Evolutionary conservation across 2,113 vertebrate genomes (phyloP), one percentile per base, ranked within the genome.

Genomic region (zebrafish (Danio rerio)): DNA sequence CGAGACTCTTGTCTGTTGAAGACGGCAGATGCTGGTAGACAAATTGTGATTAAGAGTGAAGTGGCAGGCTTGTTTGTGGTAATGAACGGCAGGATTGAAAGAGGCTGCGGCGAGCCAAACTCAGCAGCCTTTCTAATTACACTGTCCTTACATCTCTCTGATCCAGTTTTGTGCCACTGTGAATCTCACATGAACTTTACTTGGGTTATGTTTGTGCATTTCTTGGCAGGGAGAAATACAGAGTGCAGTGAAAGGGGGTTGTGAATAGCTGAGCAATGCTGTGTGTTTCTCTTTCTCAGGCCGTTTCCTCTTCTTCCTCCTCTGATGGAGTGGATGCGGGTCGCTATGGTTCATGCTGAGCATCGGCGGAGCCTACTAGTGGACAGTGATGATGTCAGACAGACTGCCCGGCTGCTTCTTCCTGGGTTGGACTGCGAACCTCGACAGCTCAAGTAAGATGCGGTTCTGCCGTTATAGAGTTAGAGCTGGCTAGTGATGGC

Each of bases 301-400:
- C 96, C 95, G 5, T 96, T 97, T 90, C 91, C 97, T 93, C 93
- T 98, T 55, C 94, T 96, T 70, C 97, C 96, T 0, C 97, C 97
- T 0, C 94, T 98, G 86, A 95, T 97, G 95, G 97, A 98, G 88
- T 99, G 97, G 97, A 97, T 98, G 94, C 87, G 96, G 0, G 95
- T 98, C 43, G 95, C 96, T 12, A 94, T 96, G 89, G 96, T 97
- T 0, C 97, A 97, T 0, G 95, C 97, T 0, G 97, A 98, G 82
- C 97, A 98, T 90, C 96, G 96, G 16, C 95, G 94, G 78, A 96
- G 97, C 89, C 89, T 95, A 6, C 94, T 95, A 0, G 97, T 99
- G 91, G 97, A 97, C 93, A 96, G 96, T 0, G 96, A 97, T 0
- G 97, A 99, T 49, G 94, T 98, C 88, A 89, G 97, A 86, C 97